Percentiles rank a stretch among this genome's conserved stretches.
These are phyloP conservation scores for Aulostomus chinensis DNA, from an alignment of 2,797 vertebrate genomes.

Conservation along the genomic window DNA sequence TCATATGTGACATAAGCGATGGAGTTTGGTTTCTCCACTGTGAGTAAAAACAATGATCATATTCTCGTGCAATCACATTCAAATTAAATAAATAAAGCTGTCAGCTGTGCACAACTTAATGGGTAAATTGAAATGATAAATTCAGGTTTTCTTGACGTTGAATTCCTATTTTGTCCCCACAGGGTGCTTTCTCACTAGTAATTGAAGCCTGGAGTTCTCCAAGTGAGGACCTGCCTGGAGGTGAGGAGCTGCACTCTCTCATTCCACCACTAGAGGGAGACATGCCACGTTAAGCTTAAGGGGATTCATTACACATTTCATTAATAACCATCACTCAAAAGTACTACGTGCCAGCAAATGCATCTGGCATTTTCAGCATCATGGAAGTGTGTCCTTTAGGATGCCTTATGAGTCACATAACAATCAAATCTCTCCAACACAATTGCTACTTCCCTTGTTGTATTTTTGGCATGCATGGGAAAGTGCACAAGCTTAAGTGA, in stretches of 20 bases:
- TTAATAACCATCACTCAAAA: constrained; percentile 6
- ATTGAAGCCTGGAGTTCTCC: constrained; percentile 92
- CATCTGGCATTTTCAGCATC: constrained; percentile 32
- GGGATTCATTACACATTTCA: constrained; percentile 11
- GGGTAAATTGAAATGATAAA: no score
- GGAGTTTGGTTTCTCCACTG: no score
- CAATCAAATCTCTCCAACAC: constrained; percentile 88
- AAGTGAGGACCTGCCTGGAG: constrained; percentile 83
- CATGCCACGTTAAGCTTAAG: constrained; percentile 25
- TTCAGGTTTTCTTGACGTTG: constrained; percentile 13
- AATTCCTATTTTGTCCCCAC: constrained; percentile 28
- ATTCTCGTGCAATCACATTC: not conserved
- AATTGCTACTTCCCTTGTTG: constrained; percentile 98
- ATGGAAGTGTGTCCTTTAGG: constrained; percentile 41
- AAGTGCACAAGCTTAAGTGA: constrained; percentile 89
- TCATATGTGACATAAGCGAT: no score
- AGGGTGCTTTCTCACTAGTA: constrained; percentile 96
- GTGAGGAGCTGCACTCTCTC: constrained; percentile 69
- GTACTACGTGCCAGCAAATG: constrained; percentile 29
- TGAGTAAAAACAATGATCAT: not conserved
- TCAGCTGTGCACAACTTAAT: no score
- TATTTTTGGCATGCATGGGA: constrained; percentile 99
- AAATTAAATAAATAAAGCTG: no score
- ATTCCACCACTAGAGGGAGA: constrained; percentile 84
- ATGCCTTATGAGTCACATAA: constrained; percentile 69